These are phyloP conservation scores for Actinia equina DNA, from an alignment of 64 coral and sea anemone species.

Conservation along the genomic window DNA sequence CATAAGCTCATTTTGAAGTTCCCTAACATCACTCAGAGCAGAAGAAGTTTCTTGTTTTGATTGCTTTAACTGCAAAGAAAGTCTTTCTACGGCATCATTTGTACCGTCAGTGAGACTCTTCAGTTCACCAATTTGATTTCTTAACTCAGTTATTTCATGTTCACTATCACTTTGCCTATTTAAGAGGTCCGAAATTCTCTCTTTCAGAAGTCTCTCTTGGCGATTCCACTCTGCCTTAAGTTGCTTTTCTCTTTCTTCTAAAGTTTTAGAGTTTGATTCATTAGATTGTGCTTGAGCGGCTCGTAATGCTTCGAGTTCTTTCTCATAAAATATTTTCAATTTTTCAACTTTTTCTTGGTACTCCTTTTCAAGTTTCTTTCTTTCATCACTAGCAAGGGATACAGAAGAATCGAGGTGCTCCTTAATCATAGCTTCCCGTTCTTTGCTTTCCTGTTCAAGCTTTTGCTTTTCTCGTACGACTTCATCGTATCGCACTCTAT, in stretches of 20 bases:
- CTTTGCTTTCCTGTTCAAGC: constrained; percentile 81
- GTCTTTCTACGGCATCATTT: constrained; percentile 20
- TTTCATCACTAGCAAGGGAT: constrained; percentile 58
- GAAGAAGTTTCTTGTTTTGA: constrained; percentile 48
- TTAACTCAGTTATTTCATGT: constrained; percentile 63
- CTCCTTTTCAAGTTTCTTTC: constrained; percentile 65
- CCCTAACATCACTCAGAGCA: constrained; percentile 61
- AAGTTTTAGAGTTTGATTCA: constrained; percentile 54
- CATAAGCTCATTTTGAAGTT: constrained; percentile 54
- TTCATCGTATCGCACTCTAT: constrained; percentile 90
- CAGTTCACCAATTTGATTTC: constrained; percentile 50
- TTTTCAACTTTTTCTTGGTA: constrained; percentile 88
- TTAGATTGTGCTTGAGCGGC: constrained; percentile 27
- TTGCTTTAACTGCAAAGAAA: constrained; percentile 57
- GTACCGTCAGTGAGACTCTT: constrained; percentile 35
- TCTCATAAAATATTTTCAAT: constrained; percentile 87
- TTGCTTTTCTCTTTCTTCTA: constrained; percentile 60
- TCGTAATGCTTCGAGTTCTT: constrained; percentile 67
- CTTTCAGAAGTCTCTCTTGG: constrained; percentile 85
- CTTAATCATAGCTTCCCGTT: constrained; percentile 35
- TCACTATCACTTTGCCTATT: constrained; percentile 65
- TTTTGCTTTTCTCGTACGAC: constrained; percentile 91
- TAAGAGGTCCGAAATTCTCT: constrained; percentile 81
- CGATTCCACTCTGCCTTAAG: constrained; percentile 62
- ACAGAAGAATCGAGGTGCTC: constrained; percentile 37